Evolutionary conservation across 2,113 vertebrate species (phyloP).

Genomic region (Channa maculata): DNA sequence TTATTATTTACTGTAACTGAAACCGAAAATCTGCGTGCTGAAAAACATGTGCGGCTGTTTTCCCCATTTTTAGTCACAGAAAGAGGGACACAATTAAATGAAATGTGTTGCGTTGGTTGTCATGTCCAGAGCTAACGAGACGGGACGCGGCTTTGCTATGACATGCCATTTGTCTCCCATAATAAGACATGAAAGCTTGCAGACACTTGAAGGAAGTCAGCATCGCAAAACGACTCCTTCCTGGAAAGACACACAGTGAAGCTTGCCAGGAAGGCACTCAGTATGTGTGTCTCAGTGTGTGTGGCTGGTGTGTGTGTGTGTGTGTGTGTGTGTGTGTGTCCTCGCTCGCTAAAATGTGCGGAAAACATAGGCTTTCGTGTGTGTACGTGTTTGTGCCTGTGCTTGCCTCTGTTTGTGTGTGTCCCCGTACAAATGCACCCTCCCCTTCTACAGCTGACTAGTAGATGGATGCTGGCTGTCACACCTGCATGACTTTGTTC

Average conservation of each 20-base stretch:
- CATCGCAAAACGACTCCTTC: conserved; percentile 66
- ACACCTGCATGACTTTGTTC: conserved; percentile 82
- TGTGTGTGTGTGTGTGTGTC: conserved; percentile 24
- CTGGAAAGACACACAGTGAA: conserved; percentile 67
- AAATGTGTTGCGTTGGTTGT: conserved; percentile 30
- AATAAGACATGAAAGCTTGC: conserved; percentile 76
- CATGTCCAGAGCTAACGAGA: conserved; percentile 67
- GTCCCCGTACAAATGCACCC: conserved; percentile 51
- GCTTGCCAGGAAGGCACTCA: conserved; percentile 69
- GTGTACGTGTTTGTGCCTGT: conserved; percentile 1
- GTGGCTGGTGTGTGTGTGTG: conserved; percentile 19
- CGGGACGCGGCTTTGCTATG: conserved; percentile 24
- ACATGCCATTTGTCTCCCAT: conserved; percentile 75
- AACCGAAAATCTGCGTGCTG: neutral
- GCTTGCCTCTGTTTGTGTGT: conserved; percentile 23
- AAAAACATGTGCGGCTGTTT: neutral
- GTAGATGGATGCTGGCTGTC: conserved; percentile 85
- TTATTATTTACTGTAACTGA: neutral
- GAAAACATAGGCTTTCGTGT: conserved; percentile 27
- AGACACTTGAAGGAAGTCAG: conserved; percentile 74
- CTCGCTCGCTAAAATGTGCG: conserved; percentile 24
- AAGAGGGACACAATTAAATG: conserved; percentile 4
- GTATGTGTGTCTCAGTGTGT: conserved; percentile 16
- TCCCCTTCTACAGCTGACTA: conserved; percentile 74
- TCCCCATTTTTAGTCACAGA: conserved; percentile 20